Conservation (phyloP, 2,797 vertebrate genomes). For the Channallabes apus region DNA sequence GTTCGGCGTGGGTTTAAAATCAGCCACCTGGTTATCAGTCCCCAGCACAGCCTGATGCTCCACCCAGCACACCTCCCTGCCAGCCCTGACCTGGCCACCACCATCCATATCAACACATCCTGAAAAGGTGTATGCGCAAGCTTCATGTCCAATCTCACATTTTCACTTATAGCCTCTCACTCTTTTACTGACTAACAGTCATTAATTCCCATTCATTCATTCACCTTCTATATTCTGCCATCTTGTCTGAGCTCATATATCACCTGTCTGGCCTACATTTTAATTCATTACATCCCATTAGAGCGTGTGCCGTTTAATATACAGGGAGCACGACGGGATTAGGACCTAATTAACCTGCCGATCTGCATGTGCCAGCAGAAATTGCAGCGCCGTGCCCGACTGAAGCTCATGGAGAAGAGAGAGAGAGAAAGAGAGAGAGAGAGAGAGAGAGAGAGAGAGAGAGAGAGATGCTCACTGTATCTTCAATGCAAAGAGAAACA, state of each 20-base stretch:
- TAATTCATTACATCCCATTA: conserved; percentile 66
- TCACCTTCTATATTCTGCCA: conserved; percentile 55
- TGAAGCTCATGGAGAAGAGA: conserved; percentile 44
- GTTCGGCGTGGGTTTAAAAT: conserved; percentile 77
- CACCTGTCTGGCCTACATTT: conserved; percentile 56
- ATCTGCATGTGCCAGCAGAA: conserved; percentile 67
- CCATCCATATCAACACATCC: conserved; percentile 57
- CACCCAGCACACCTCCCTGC: conserved; percentile 60
- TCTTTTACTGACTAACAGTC: neutral
- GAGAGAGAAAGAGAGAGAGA: neutral
- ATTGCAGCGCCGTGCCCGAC: conserved; percentile 47
- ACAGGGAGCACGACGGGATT: conserved; percentile 58
- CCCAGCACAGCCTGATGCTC: conserved; percentile 49
- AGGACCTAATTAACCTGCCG: conserved; percentile 67
- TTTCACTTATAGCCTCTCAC: conserved; percentile 7
- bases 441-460: conserved; percentile 33
- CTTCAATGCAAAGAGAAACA: conserved; percentile 73
- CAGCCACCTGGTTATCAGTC: conserved; percentile 79
- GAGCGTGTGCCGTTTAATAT: conserved; percentile 59
- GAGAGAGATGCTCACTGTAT: conserved; percentile 60
- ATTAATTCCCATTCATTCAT: conserved; percentile 28
- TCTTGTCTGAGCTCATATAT: conserved; percentile 53
- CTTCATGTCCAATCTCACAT: neutral
- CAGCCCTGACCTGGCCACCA: conserved; percentile 68
- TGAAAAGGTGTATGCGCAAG: conserved; percentile 6